These are phyloP conservation scores for Lasioglossum baleicum DNA, from an alignment of 1,140 invertebrate genomes.

Conservation along the genomic window DNA sequence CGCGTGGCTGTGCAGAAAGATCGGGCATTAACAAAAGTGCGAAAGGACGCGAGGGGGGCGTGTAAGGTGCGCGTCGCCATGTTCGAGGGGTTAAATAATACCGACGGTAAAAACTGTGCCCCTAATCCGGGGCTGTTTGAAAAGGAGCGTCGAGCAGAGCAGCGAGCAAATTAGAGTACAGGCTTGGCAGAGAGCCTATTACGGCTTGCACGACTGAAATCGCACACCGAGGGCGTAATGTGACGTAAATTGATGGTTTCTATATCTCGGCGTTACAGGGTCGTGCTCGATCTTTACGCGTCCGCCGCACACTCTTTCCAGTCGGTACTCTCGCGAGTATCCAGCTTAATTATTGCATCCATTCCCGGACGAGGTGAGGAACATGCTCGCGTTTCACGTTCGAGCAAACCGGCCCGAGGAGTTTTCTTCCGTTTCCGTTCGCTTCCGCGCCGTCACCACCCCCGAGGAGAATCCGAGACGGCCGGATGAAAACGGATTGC, in stretches of 20 bases:
- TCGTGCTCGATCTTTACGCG: slow-evolving; percentile 43
- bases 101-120: not conserved
- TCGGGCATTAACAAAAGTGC: too few species aligned
- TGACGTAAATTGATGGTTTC: slow-evolving; percentile 63
- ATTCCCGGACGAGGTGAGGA: slow-evolving; percentile 14
- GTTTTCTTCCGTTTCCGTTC: slow-evolving; percentile 46
- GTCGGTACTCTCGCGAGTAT: slow-evolving; percentile 31
- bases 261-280: slow-evolving; percentile 55
- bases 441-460: slow-evolving; percentile 6
- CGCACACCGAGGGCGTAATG: slow-evolving; percentile 37
- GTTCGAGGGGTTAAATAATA: not conserved
- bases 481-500: slow-evolving; percentile 66
- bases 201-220: slow-evolving; percentile 21
- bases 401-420: slow-evolving; percentile 5
- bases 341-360: slow-evolving; percentile 63
- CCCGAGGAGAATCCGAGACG: slow-evolving; percentile 40
- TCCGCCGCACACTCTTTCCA: slow-evolving; percentile 32
- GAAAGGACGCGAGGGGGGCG: too few species aligned
- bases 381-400: slow-evolving; percentile 15
- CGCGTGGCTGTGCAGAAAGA: too few species aligned
- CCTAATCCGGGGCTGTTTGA: not conserved
- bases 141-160: not conserved
- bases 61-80: too few species aligned
- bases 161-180: slow-evolving; percentile 46
- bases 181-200: slow-evolving; percentile 28